phyloP scores from a whole-genome alignment of 2,113 vertebrate genomes.

The Opisthocomus hoazin region DNA sequence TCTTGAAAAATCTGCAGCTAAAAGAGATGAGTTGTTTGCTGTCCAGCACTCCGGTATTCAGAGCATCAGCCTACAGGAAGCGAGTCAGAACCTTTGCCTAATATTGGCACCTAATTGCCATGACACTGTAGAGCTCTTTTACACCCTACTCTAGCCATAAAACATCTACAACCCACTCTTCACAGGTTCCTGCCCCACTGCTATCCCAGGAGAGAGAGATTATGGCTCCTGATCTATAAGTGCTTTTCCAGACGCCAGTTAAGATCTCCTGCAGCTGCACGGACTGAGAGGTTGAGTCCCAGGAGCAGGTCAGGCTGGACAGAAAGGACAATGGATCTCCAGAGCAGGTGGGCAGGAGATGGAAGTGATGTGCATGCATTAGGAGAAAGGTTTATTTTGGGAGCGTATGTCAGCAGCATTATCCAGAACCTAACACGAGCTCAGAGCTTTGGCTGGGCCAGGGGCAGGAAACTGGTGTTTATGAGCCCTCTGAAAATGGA shows the following conservation, averaged over 20 bases:
- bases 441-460: background rate
- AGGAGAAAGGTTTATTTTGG: background rate
- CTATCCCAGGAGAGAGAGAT: no score
- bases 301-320: background rate
- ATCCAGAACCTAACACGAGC: background rate
- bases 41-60: background rate
- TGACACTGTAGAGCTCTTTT: background rate
- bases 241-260: no score
- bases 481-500: background rate
- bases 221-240: no score
- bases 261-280: background rate
- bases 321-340: background rate
- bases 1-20: background rate
- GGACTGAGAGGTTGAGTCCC: background rate
- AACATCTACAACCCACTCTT: background rate
- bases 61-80: background rate
- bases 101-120: background rate
- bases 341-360: background rate
- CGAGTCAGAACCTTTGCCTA: background rate
- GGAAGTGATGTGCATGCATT: background rate
- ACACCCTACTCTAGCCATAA: background rate
- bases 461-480: background rate
- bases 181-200: background rate
- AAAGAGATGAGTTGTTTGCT: background rate
- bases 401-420: accelerated